phyloP scores from a whole-genome alignment of 2,888 invertebrate genomes.

The Beris morrisii region DNA sequence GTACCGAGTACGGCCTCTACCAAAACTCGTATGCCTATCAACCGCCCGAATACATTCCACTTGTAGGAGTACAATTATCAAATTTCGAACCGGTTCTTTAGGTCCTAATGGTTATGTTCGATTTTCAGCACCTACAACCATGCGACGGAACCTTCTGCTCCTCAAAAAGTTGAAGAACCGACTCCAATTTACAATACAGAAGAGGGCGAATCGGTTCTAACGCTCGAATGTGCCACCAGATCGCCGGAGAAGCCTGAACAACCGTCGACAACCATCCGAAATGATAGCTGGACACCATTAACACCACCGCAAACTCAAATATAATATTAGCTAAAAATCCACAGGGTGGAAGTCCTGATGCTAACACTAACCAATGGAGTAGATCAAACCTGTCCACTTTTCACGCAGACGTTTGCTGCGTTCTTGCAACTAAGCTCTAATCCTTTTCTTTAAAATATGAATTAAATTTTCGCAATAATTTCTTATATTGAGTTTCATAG shows the following conservation, averaged over 20 bases:
- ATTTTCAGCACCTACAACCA: conserved; percentile 50
- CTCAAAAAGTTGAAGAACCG: conserved; percentile 47
- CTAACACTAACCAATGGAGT: not conserved
- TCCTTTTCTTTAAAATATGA: too few species aligned
- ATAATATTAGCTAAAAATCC: conserved; percentile 3
- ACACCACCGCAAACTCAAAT: conserved; percentile 52
- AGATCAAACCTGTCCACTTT: too few species aligned
- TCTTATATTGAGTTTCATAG: too few species aligned
- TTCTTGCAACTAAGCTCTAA: too few species aligned
- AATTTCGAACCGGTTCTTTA: conserved; percentile 40
- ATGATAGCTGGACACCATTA: conserved; percentile 51
- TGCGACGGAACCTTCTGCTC: conserved; percentile 48
- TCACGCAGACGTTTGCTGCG: too few species aligned
- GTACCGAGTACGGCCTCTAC: conserved; percentile 54
- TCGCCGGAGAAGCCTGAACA: conserved; percentile 43
- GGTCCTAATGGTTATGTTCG: conserved; percentile 49
- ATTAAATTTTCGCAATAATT: too few species aligned
- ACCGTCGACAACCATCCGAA: conserved; percentile 37
- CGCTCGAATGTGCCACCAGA: conserved; percentile 49
- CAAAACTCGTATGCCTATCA: conserved; percentile 65
- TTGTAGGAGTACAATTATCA: conserved; percentile 47
- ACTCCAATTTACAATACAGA: conserved; percentile 48
- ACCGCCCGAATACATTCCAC: conserved; percentile 62
- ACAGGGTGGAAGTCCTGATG: not conserved
- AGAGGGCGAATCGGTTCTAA: conserved; percentile 50